Conservation (phyloP, 1,140 invertebrate genomes). For the Cydia fagiglandana region DNA sequence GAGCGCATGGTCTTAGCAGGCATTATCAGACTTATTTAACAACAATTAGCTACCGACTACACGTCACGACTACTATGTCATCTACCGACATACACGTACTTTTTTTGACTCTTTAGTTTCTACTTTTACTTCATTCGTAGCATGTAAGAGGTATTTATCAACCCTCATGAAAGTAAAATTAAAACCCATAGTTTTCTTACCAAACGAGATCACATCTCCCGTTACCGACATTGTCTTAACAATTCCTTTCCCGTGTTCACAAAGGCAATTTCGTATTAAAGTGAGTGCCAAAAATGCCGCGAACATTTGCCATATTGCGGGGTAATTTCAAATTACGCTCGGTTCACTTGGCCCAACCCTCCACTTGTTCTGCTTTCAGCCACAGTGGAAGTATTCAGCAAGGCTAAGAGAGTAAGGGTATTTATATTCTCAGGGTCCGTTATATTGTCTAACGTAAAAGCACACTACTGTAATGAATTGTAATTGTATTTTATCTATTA, state of each 20-base stretch:
- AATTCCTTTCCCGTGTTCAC: conserved; percentile 30
- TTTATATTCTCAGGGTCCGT: neutral
- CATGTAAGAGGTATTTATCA: neutral
- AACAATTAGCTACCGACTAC: too few species aligned
- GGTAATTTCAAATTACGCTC: conserved; percentile 67
- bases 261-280: conserved; percentile 52
- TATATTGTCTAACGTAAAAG: neutral
- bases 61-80: too few species aligned
- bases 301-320: conserved; percentile 42
- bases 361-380: conserved; percentile 33
- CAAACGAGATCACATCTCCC: conserved; percentile 8
- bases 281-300: conserved; percentile 51
- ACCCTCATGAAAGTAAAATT: conserved; percentile 11
- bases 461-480: neutral
- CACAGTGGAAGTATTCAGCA: conserved; percentile 19
- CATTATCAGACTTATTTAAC: too few species aligned
- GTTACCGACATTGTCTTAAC: conserved; percentile 23
- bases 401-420: neutral
- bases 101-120: too few species aligned
- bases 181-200: conserved; percentile 14
- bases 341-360: conserved; percentile 53
- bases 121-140: neutral
- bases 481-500: neutral
- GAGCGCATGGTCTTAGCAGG: too few species aligned
- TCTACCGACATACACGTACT: too few species aligned